These are phyloP conservation scores for Solenopsis fugax DNA, from an alignment of 1,140 invertebrate genomes.

Conservation along the genomic window DNA sequence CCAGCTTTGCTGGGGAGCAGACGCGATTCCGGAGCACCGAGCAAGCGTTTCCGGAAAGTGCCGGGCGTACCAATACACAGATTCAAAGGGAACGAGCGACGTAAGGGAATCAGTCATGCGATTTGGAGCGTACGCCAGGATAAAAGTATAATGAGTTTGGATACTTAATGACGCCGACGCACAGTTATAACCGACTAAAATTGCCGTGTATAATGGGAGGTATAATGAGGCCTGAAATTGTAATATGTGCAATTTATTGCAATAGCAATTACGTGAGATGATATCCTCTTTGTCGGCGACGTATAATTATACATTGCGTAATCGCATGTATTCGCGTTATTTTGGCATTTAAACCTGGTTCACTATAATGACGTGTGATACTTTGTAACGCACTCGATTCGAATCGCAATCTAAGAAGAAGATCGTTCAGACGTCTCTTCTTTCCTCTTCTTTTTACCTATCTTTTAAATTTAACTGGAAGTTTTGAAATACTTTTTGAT, in stretches of 20 bases:
- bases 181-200: conserved; percentile 55
- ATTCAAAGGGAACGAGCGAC: no score
- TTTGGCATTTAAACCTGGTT: conserved; percentile 49
- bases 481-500: background rate
- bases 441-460: background rate
- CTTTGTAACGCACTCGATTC: background rate
- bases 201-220: conserved; percentile 46
- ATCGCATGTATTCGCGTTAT: conserved; percentile 52
- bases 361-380: conserved; percentile 26
- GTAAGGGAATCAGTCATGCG: background rate
- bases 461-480: background rate
- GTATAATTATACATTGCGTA: conserved; percentile 57
- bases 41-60: no score
- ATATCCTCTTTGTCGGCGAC: conserved; percentile 62
- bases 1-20: no score
- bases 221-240: conserved; percentile 61
- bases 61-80: no score
- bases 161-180: conserved; percentile 45
- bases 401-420: background rate
- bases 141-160: conserved; percentile 59
- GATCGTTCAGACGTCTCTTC: background rate
- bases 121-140: conserved; percentile 12
- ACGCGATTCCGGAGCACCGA: no score
- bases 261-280: conserved; percentile 57
- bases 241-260: conserved; percentile 62